A percentile compares a stretch with the other conserved stretches of the same genome.
Evolutionary conservation across 2,113 vertebrate species (phyloP).

Genomic region (Stercorarius parasiticus): DNA sequence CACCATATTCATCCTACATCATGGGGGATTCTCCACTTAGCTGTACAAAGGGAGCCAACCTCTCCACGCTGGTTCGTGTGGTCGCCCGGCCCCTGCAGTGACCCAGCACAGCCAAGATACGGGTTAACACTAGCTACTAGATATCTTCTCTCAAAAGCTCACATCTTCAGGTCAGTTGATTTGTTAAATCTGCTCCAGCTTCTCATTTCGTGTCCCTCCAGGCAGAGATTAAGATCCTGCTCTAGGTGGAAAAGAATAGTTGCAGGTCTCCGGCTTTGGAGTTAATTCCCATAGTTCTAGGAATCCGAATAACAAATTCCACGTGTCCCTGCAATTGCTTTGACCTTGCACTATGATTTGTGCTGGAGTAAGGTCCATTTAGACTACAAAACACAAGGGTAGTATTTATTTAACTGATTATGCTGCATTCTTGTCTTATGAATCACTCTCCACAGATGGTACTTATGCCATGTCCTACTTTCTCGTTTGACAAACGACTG

Average conservation of each 20-base stretch:
- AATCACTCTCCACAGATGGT: slow-evolving; percentile 65
- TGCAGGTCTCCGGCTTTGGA: not conserved
- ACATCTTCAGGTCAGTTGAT: not conserved
- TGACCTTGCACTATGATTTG: slow-evolving; percentile 37
- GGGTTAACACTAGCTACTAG: not conserved
- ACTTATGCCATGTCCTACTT: slow-evolving; percentile 57
- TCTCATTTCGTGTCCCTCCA: fast-evolving
- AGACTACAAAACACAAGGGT: slow-evolving; percentile 45
- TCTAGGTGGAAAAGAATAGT: not conserved
- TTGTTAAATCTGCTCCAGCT: not conserved
- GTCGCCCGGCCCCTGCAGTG: fast-evolving
- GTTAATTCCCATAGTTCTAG: slow-evolving; percentile 6
- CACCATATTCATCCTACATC: fast-evolving
- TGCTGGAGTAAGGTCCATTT: slow-evolving; percentile 31
- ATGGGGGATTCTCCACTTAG: not conserved
- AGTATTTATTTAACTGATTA: slow-evolving; percentile 67
- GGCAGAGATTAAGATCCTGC: not conserved
- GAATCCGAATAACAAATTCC: slow-evolving; percentile 25
- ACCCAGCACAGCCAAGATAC: not conserved
- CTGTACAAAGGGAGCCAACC: not conserved
- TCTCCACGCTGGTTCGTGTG: not conserved
- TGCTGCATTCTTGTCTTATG: slow-evolving; percentile 58
- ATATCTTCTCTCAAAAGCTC: not conserved
- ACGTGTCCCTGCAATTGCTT: not conserved
- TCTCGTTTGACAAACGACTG: slow-evolving; percentile 11